Evolutionary conservation across 1,140 invertebrate species (phyloP), one percentile per base, ranked within the genome.

Genomic region (Aphis craccivora): DNA sequence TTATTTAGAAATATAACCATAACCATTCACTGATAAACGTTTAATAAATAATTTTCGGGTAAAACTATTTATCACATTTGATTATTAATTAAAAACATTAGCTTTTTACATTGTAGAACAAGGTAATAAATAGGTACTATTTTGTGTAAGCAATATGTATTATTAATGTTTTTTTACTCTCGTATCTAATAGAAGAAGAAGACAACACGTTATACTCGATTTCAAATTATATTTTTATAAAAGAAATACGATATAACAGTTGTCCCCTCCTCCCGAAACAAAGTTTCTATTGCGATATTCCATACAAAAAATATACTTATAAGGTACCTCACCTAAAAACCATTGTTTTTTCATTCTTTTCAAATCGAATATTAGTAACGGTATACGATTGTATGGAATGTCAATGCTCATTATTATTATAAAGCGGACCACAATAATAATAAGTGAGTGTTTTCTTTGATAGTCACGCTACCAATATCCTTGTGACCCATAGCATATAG

Each of bases 321-420:
- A n/a, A 30, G 22, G 48, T 53, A 55, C 83, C 48, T 53, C 37
- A 11, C 18, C 89, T 67, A 60, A 90, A 90, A 90, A 43, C 89
- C 53, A 67, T 90, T 90, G 53, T 93, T 93, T 93, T 55, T 86
- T 37, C 48, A 35, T 92, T 45, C 43, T 92, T 93, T 93, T 93
- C 81, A 84, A 83, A 81, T 53, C 43, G 81, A 93, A 86, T 86
- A 93, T 86, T 93, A 93, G 91, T 93, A 93, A 93, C 91, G 91
- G 91, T 93, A 53, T 83, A 84, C 91, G 35, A 53, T 84, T 53
- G 76, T 83, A 43, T 9, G 81, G 76, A 83, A 92, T 93, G 81
- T 93, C 81, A 93, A 93, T 37, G 91, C 48, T 93, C 91, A 84
- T 93, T 86, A 55, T 83, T 67, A 43, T 90, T 60, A 67, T 67